Conservation (phyloP, 2,113 vertebrate genomes). For the Mystacornis crossleyi region DNA sequence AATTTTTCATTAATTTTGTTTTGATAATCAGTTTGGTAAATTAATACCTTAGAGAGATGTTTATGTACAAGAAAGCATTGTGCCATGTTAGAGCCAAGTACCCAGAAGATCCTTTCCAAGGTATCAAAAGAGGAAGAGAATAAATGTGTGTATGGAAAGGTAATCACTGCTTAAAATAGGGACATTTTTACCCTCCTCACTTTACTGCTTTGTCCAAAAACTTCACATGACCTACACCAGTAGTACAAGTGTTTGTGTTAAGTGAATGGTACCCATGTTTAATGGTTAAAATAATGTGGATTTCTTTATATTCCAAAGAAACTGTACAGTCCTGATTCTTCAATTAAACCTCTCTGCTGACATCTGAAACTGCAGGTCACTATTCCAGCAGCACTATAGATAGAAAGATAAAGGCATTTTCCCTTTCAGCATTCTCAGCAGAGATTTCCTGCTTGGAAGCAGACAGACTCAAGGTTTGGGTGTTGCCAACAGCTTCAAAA, state of each 20-base stretch:
- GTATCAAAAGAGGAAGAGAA: background rate
- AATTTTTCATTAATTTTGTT: background rate
- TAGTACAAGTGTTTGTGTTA: background rate
- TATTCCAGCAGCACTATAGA: background rate
- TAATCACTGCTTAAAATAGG: background rate
- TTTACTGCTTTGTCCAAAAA: background rate
- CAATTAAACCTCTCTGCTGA: background rate
- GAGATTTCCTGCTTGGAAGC: background rate
- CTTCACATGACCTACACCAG: background rate
- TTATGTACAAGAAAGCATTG: constrained; percentile 38
- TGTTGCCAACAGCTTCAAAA: background rate
- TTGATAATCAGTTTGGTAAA: constrained; percentile 47
- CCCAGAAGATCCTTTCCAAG: constrained; percentile 49
- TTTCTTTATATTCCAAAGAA: background rate
- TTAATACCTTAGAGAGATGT: constrained; percentile 65
- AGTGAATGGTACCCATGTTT: background rate
- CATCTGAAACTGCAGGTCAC: background rate
- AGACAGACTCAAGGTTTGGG: rapidly evolving
- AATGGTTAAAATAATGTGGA: background rate
- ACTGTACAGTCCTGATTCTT: background rate
- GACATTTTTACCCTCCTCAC: background rate
- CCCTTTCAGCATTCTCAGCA: background rate
- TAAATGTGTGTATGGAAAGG: constrained; percentile 8
- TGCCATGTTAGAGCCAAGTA: background rate
- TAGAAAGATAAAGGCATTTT: background rate